Evolutionary conservation across 2,113 vertebrate species (phyloP), one percentile per base, ranked within the genome.

Genomic region (Engraulis encrasicolus): DNA sequence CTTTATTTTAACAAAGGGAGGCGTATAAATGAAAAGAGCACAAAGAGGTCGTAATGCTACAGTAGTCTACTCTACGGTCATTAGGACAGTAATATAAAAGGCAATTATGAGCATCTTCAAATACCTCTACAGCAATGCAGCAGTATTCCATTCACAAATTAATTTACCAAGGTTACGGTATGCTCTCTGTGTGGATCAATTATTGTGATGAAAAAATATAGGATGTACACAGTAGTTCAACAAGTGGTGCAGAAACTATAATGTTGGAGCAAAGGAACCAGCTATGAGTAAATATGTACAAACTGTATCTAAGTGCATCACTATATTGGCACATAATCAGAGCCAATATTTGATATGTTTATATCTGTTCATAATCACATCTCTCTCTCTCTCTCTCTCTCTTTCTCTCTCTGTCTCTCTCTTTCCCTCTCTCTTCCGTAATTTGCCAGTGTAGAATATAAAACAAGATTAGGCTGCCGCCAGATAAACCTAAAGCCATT

Each of bases 401-500:
- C 14, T 84, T 78, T 61, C 37, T 61, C n/a, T 27, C 48, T 27
- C 79, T 54, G n/a, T 82, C 54, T 23, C 81, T 71, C 81, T 48
- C 37, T 14, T 20, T 58, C 54, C 23, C 2, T n/a, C 1, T 74
- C 27, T 36, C 1, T 31, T 31, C 27, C 12, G 11, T 5, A 34
- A 31, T 40, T 17, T 36, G 11, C 2, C 50, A 20, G 19, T 31
- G 84, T 52, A 45, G 36, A n/a, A n/a, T 38, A 17, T 34, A 54
- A 45, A 83, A 81, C 1, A 12, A 79, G 85, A 88, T 88, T 86
- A 81, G 15, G 0, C 66, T 58, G 31, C n/a, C n/a, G n/a, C n/a
- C n/a, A 12, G 82, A 80, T 80, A 81, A 81, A 81, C 15, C 38
- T 87, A 50, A 85, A 50, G 78, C 77, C 50, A 82, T 81, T 81